phyloP scores from a whole-genome alignment of 2,888 invertebrate species.

The Prionchulus punctatus region DNA sequence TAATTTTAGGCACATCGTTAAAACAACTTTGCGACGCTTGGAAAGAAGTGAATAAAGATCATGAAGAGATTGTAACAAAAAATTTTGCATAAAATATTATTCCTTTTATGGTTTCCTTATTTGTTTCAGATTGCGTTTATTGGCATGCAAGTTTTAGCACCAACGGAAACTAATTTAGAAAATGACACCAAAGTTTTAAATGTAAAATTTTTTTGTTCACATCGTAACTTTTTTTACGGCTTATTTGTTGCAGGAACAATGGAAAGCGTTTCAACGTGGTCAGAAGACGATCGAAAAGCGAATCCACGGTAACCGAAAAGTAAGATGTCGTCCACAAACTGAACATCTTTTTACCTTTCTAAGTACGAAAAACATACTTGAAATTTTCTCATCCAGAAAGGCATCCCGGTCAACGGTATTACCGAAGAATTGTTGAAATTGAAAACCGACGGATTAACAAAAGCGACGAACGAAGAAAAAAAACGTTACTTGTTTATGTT shows the following conservation, averaged over 20 bases:
- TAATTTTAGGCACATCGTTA: background rate
- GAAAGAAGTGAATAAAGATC: background rate
- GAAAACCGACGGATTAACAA: background rate
- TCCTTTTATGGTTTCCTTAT: too few species aligned
- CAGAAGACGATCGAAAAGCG: background rate
- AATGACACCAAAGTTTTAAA: background rate
- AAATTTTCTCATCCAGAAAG: too few species aligned
- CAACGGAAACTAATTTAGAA: background rate
- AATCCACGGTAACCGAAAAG: background rate
- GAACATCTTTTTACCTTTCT: too few species aligned
- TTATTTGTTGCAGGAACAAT: too few species aligned
- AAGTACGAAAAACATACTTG: too few species aligned
- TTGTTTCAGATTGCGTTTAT: background rate
- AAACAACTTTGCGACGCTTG: background rate
- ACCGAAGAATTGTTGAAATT: background rate
- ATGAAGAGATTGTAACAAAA: background rate
- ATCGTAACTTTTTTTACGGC: too few species aligned
- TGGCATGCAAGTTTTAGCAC: background rate
- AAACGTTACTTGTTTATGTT: constrained; percentile 1
- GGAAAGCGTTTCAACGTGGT: background rate
- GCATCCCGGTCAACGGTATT: too few species aligned
- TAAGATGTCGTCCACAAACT: background rate
- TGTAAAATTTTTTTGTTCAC: too few species aligned
- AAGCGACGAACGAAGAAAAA: background rate
- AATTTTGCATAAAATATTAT: background rate